phyloP scores from a whole-genome alignment of 2,797 vertebrate genomes.

The Eleutherodactylus coqui region DNA sequence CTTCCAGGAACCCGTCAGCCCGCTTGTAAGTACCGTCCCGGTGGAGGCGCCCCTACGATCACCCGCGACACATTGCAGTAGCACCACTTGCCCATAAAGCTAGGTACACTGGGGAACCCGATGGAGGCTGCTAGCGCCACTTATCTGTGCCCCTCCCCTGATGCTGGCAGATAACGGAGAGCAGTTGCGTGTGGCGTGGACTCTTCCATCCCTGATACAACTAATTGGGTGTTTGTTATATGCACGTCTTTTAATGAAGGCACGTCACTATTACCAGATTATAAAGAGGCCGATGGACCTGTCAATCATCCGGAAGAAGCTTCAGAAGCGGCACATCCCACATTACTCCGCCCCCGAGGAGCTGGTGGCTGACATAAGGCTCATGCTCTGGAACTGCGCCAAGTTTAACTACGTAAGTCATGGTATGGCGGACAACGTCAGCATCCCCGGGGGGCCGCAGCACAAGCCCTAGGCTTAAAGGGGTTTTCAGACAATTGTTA shows the following conservation, averaged over 20 bases:
- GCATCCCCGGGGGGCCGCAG: too few species aligned
- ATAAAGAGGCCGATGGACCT: slow-evolving; percentile 98
- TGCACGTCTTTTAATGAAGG: slow-evolving; percentile 74
- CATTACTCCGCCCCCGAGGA: slow-evolving; percentile 87
- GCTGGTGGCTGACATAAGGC: slow-evolving; percentile 89
- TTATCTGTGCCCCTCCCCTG: too few species aligned
- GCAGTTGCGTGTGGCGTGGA: not conserved
- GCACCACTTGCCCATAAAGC: too few species aligned
- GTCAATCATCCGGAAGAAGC: slow-evolving; percentile 87
- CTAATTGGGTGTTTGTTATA: slow-evolving; percentile 46
- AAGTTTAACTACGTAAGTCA: slow-evolving; percentile 99
- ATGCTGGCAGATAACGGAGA: not conserved
- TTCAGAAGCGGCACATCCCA: slow-evolving; percentile 82
- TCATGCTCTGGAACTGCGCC: slow-evolving; percentile 98
- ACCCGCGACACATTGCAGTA: too few species aligned
- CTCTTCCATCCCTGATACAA: not conserved
- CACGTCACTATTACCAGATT: slow-evolving; percentile 98
- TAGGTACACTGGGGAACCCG: too few species aligned
- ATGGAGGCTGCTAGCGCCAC: too few species aligned
- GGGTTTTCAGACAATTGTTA: too few species aligned
- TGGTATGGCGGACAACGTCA: too few species aligned
- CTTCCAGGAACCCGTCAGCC: slow-evolving; percentile 97
- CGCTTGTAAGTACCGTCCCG: slow-evolving; percentile 81
- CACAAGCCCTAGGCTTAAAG: too few species aligned
- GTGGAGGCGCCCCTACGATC: too few species aligned